Conservation (phyloP, 2,113 vertebrate genomes). For the Mirza zaza region DNA sequence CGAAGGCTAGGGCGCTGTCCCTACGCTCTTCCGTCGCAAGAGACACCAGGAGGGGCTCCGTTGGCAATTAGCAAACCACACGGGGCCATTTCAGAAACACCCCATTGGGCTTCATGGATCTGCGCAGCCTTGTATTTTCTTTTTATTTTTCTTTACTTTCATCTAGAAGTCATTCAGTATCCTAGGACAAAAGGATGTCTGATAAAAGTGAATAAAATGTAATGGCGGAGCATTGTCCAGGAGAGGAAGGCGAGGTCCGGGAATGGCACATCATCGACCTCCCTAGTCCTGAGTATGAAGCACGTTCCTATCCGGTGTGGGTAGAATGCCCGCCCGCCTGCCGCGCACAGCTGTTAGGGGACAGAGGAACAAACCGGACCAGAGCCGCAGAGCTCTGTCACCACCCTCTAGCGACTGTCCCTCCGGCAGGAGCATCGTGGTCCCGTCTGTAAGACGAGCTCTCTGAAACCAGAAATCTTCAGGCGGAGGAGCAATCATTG, state of each 20-base stretch:
- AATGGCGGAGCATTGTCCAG: not conserved
- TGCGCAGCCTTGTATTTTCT: not conserved
- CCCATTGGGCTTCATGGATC: not conserved
- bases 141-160: not conserved
- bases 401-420: not conserved
- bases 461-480: not conserved
- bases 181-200: not conserved
- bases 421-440: not conserved
- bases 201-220: conserved; percentile 50
- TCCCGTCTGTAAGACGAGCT: not conserved
- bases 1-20: not conserved
- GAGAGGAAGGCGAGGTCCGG: not conserved
- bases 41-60: not conserved
- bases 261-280: not conserved
- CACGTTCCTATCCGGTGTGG: not conserved
- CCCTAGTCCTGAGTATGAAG: not conserved
- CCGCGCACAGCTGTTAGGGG: not conserved
- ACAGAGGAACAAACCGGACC: not conserved
- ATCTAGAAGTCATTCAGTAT: conserved; percentile 38
- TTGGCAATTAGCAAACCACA: not conserved
- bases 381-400: not conserved
- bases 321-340: not conserved
- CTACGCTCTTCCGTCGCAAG: not conserved
- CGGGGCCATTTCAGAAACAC: not conserved
- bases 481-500: rapidly evolving